These are phyloP conservation scores for Candidula unifasciata DNA, from an alignment of 2,888 invertebrate genomes.

Conservation along the genomic window DNA sequence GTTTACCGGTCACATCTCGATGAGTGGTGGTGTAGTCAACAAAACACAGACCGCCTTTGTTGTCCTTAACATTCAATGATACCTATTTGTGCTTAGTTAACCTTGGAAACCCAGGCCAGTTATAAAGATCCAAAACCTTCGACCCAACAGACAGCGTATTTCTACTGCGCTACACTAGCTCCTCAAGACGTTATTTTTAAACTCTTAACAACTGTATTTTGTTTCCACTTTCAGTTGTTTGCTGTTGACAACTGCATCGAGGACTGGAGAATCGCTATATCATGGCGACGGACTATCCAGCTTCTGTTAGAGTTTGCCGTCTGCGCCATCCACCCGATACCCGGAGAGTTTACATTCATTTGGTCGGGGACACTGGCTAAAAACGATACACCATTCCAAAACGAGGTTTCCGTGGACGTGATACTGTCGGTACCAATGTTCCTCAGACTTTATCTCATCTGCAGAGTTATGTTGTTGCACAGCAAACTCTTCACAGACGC, in stretches of 20 bases:
- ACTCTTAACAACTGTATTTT: not conserved
- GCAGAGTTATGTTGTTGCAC: conserved; percentile 99
- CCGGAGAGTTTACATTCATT: conserved; percentile 95
- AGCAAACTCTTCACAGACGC: conserved; percentile 99
- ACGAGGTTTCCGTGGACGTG: conserved; percentile 84
- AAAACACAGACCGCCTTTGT: no score
- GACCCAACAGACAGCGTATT: no score
- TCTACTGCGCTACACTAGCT: no score
- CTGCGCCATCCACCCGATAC: conserved; percentile 98
- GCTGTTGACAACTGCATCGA: conserved; percentile 99
- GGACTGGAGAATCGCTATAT: conserved; percentile 99
- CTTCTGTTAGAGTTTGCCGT: conserved; percentile 83
- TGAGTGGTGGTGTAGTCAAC: no score
- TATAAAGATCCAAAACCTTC: no score
- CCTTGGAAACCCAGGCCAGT: no score
- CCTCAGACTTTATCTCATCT: conserved; percentile 98
- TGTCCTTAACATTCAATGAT: no score
- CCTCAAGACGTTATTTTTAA: no score
- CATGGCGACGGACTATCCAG: conserved; percentile 92
- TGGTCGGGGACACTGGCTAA: conserved; percentile 87
- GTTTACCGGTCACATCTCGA: no score
- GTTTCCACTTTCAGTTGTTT: conserved; percentile 87
- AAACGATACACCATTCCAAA: conserved; percentile 60
- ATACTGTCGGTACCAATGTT: conserved; percentile 99
- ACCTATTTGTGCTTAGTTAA: no score